Percentiles rank a stretch among this genome's conserved stretches.
Conservation (phyloP, 2,888 invertebrate genomes). For the Tanypteryx hageni region DNA sequence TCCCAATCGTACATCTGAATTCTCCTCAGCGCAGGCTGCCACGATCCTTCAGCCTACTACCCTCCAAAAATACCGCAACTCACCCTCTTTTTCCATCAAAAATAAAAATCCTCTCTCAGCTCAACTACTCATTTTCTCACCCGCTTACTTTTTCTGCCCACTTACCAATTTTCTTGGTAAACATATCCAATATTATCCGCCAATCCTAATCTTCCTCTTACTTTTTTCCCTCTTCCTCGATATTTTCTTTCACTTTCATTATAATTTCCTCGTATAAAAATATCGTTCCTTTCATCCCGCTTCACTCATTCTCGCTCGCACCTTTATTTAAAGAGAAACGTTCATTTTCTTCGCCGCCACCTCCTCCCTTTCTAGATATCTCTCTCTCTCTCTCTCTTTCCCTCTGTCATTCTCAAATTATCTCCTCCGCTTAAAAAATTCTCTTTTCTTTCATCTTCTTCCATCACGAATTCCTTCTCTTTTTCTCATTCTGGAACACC, state of each 20-base stretch:
- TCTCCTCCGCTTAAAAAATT: too few relatives aligned
- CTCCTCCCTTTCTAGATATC: background rate
- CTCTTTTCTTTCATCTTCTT: too few relatives aligned
- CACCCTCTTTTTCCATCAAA: too few relatives aligned
- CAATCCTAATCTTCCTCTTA: too few relatives aligned
- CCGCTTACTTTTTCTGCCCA: too few relatives aligned
- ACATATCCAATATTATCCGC: too few relatives aligned
- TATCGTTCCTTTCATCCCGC: background rate
- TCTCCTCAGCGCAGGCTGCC: background rate
- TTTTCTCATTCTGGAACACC: too few relatives aligned
- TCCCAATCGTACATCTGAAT: slow-evolving; percentile 39
- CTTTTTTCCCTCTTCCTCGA: background rate
- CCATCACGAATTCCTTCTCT: too few relatives aligned
- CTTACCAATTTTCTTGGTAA: too few relatives aligned
- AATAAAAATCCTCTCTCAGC: too few relatives aligned
- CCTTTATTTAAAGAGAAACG: background rate
- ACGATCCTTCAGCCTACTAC: background rate
- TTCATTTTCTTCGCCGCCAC: background rate
- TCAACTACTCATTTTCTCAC: too few relatives aligned
- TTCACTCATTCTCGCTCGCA: background rate
- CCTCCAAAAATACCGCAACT: background rate
- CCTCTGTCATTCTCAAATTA: too few relatives aligned
- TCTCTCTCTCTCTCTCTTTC: background rate
- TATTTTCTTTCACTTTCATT: background rate
- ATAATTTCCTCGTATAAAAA: background rate